A percentile compares a stretch with the other conserved stretches of the same genome.
These are phyloP conservation scores for Tinamus guttatus DNA, from an alignment of 2,113 vertebrate genomes.

Conservation along the genomic window DNA sequence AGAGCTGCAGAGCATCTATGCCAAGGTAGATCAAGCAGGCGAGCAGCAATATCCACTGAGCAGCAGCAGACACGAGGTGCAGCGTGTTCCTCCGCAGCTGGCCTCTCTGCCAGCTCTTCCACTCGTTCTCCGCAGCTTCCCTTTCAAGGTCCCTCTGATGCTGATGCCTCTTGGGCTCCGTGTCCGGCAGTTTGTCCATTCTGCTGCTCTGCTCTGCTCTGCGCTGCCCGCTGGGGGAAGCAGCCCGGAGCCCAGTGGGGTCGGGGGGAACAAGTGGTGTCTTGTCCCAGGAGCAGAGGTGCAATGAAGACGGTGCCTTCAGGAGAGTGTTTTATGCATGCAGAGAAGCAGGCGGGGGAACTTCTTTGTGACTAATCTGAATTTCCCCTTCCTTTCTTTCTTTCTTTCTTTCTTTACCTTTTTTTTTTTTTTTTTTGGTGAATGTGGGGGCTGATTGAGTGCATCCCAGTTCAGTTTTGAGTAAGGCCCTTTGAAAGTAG, in stretches of 20 bases:
- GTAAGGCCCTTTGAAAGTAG: constrained; percentile 51
- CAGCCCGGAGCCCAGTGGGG: neutral
- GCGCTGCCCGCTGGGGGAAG: neutral
- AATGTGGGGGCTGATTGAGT: constrained; percentile 79
- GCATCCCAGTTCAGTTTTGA: constrained; percentile 82
- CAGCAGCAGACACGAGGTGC: constrained; percentile 18
- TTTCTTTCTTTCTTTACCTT: neutral
- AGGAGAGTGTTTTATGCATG: constrained; percentile 70
- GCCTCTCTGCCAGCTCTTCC: constrained; percentile 18
- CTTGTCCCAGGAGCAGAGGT: constrained; percentile 33
- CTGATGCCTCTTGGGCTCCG: neutral
- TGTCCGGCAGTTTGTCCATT: neutral
- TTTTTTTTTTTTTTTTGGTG: neutral
- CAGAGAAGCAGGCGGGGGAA: constrained; percentile 79
- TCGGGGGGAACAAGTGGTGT: neutral
- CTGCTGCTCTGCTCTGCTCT: neutral
- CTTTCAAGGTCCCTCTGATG: neutral
- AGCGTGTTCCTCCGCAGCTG: constrained; percentile 49
- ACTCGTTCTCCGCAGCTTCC: neutral
- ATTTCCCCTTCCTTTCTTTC: constrained; percentile 80
- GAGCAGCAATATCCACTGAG: constrained; percentile 74
- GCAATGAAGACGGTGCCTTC: constrained; percentile 59
- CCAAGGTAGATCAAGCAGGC: constrained; percentile 71
- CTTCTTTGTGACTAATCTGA: constrained; percentile 86
- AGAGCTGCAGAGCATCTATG: constrained; percentile 28